Conservation (phyloP, 2,888 invertebrate genomes). For the Caenorhabditis sp. region DNA sequence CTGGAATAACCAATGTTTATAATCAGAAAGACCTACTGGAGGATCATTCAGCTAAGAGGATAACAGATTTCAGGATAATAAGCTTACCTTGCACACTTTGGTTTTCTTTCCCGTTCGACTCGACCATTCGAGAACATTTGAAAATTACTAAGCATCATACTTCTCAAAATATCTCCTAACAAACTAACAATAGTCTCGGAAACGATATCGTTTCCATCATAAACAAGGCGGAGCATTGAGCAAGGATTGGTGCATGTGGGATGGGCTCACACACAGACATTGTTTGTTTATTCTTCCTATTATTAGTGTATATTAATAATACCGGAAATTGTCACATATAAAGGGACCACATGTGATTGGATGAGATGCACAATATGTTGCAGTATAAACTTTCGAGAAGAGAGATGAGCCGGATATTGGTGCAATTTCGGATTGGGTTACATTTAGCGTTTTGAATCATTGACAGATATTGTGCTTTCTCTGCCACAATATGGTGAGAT, state of each 20-base stretch:
- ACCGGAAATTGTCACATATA: constrained; percentile 48
- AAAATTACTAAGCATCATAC: constrained; percentile 45
- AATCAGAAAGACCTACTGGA: no score
- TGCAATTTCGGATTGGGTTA: background rate
- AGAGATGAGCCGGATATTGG: constrained; percentile 6
- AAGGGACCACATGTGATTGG: constrained; percentile 27
- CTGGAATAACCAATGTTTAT: no score
- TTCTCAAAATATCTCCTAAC: constrained; percentile 10
- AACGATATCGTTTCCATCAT: background rate
- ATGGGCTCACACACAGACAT: background rate
- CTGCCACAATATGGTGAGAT: no score
- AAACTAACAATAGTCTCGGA: no score
- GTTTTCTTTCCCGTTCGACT: constrained; percentile 54
- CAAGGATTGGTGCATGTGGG: background rate
- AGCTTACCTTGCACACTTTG: constrained; percentile 51
- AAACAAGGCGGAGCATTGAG: background rate
- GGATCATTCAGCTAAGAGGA: no score
- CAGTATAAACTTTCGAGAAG: constrained; percentile 10
- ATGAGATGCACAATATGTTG: constrained; percentile 23
- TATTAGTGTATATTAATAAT: constrained; percentile 3
- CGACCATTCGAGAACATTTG: constrained; percentile 46
- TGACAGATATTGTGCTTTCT: background rate
- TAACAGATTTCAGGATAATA: background rate
- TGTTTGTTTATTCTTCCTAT: constrained; percentile 29
- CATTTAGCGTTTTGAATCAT: constrained; percentile 3